Base-by-base conservation (phyloP, 2,888 invertebrate species). In the Xestia xanthographa region DNA sequence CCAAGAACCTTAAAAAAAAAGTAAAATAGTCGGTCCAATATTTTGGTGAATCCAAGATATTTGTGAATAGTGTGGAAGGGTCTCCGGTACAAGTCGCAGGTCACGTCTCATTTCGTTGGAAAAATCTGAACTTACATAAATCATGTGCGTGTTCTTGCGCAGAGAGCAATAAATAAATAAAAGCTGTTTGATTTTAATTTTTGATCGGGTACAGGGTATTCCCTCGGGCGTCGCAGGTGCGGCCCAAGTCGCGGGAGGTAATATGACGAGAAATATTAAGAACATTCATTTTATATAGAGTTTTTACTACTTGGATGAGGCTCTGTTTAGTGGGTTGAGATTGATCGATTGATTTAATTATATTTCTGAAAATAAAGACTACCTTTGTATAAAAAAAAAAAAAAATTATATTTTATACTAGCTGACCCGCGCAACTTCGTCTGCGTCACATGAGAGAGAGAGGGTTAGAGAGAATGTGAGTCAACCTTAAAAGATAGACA, bases 141-240 rank as follows among this genome's bases (percentile, higher is more conserved):
- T 78, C 50, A 72, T 65, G 72, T 48, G 58, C 60, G 66, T 79
- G 63, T 62, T 45, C 75, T 72, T 70, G 58, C 43, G 56, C 67
- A 65, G 69, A 75, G 48, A 66, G 66, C 38, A 58, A 74, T 85
- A 80, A 70, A 83, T 86, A 83, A 79, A 60, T 82, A 74, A 84
- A 66, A 66, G 65, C 0, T 68, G 79, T 75, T 79, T 74, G 71
- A 82, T 85, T 85, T 85, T 75, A 72, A 79, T 84, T 86, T 83
- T 84, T 84, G 82, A 84, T 50, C 63, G 73, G 63, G 72, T 66
- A 43, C 68, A 72, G 66, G 66, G 14, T 29, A 41, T 41, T 72
- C 75, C 75, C 69, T 43, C 53, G 75, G 65, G 67, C 11, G 17
- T 14, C 66, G 65, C 76, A 71, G 48, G 6, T 66, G 72, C 53